phyloP scores from a whole-genome alignment of 2,113 vertebrate genomes.

The Aramus guarauna region DNA sequence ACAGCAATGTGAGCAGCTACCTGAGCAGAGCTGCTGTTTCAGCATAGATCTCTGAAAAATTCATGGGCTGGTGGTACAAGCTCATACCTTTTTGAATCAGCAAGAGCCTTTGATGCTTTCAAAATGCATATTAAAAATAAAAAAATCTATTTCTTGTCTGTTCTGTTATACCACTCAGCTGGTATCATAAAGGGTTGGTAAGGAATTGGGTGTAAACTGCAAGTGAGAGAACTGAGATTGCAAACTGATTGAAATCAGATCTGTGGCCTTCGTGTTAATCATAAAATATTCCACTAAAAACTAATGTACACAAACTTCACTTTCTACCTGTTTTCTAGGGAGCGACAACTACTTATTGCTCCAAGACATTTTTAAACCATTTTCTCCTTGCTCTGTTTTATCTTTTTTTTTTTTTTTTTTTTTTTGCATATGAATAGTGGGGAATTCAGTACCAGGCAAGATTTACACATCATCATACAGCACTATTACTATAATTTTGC shows the following conservation, averaged over 20 bases:
- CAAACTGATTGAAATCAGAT: background rate
- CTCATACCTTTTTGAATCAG: background rate
- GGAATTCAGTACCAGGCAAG: constrained; percentile 47
- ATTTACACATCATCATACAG: background rate
- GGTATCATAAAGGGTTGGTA: background rate
- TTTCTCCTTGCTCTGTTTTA: background rate
- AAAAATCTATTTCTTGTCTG: background rate
- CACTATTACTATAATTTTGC: background rate
- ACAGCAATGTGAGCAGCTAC: fast-evolving
- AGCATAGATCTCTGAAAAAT: background rate
- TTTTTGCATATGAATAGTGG: background rate
- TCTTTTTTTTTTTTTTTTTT: background rate
- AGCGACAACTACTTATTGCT: constrained; percentile 42
- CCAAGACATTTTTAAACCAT: background rate
- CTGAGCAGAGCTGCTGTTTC: background rate
- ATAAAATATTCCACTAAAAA: background rate
- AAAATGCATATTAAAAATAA: background rate
- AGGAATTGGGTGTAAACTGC: background rate
- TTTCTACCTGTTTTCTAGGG: background rate
- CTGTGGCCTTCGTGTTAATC: background rate
- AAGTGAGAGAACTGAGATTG: background rate
- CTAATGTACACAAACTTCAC: background rate
- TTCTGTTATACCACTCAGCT: background rate
- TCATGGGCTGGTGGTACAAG: background rate
- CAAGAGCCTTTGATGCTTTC: background rate